Evolutionary conservation across 2,797 vertebrate species (phyloP).

Genomic region (Staurois parvus): DNA sequence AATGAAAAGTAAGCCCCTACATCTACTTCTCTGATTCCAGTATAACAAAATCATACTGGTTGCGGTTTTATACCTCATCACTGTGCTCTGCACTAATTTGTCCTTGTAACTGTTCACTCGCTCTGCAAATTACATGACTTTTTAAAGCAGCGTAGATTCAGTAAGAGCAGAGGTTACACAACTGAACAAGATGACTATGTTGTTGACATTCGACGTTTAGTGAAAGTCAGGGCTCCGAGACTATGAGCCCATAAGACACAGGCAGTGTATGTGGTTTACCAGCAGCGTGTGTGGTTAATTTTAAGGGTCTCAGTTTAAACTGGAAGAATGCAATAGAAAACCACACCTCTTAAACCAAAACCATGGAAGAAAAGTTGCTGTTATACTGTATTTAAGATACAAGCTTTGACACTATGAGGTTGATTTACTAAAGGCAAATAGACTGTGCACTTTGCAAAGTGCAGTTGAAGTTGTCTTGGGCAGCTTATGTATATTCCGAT

Average conservation of each 20-base stretch:
- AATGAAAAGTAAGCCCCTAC: neutral
- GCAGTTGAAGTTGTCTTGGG: neutral
- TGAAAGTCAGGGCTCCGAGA: neutral
- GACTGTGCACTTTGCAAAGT: too few relatives aligned
- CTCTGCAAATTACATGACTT: neutral
- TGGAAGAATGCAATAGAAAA: slow-evolving; percentile 14
- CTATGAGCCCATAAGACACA: slow-evolving; percentile 15
- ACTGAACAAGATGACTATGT: neutral
- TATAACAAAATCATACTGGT: neutral
- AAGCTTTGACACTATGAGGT: neutral
- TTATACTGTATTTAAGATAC: slow-evolving; percentile 4
- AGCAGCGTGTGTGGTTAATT: slow-evolving; percentile 35
- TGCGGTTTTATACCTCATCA: neutral
- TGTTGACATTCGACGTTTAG: neutral
- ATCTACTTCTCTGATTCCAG: neutral
- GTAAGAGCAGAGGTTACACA: neutral
- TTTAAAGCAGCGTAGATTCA: neutral
- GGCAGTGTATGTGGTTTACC: slow-evolving; percentile 43
- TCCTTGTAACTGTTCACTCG: neutral
- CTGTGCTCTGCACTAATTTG: too few relatives aligned
- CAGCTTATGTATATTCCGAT: neutral
- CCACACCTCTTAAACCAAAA: slow-evolving; percentile 31
- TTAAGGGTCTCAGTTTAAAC: slow-evolving; percentile 7
- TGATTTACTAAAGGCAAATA: too few relatives aligned
- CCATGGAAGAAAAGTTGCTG: slow-evolving; percentile 22